These are phyloP conservation scores for Lydus trimaculatus DNA, from an alignment of 2,888 invertebrate species.

Conservation along the genomic window DNA sequence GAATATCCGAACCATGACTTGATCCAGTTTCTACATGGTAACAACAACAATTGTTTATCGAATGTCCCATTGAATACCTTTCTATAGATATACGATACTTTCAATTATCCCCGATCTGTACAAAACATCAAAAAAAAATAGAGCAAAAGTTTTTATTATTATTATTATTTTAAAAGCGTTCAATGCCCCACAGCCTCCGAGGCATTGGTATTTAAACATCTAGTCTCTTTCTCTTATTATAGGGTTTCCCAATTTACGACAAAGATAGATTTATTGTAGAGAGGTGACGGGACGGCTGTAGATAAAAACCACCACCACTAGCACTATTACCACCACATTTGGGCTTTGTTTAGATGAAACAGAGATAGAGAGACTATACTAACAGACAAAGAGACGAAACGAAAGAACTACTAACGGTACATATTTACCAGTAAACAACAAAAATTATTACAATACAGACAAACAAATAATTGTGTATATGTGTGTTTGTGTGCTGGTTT, in stretches of 20 bases:
- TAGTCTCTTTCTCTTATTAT: background rate
- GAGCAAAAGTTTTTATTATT: too few species aligned
- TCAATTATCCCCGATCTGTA: too few species aligned
- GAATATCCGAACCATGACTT: too few species aligned
- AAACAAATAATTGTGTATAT: background rate
- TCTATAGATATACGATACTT: too few species aligned
- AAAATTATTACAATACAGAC: background rate
- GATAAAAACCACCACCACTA: background rate
- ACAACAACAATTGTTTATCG: too few species aligned
- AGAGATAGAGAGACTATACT: background rate
- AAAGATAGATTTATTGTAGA: background rate
- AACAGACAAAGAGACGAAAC: background rate
- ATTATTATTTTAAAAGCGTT: background rate
- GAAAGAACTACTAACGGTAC: background rate
- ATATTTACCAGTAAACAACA: background rate
- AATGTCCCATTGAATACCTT: too few species aligned
- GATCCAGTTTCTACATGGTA: too few species aligned
- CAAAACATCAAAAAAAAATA: too few species aligned
- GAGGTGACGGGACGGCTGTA: background rate
- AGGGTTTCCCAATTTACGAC: background rate
- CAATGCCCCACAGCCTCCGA: background rate
- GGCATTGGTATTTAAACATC: background rate
- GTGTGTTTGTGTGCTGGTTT: background rate
- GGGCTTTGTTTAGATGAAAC: background rate
- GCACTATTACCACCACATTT: background rate